A percentile compares a stretch with the other conserved stretches of the same genome.
Evolutionary conservation across 2,113 vertebrate species (phyloP).

Genomic region (Myiagra hebetior): DNA sequence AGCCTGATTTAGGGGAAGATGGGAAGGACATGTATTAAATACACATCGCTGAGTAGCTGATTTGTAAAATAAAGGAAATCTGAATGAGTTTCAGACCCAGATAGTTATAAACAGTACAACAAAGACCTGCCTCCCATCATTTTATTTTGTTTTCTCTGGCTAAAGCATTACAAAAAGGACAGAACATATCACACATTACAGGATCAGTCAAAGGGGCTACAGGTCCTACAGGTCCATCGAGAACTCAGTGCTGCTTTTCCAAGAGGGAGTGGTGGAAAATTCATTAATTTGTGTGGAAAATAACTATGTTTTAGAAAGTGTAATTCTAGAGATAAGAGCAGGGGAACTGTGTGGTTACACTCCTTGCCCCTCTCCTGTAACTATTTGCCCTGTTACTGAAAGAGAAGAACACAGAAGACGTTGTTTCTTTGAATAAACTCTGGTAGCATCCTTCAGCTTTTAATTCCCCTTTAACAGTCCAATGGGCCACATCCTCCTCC

Average conservation of each 20-base stretch:
- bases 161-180: neutral
- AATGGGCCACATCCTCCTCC: neutral
- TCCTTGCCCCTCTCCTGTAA: neutral
- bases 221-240: neutral
- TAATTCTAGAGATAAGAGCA: neutral
- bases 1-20: neutral
- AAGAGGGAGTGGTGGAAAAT: neutral
- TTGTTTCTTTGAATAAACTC: neutral
- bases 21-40: neutral
- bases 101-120: neutral
- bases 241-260: neutral
- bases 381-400: neutral
- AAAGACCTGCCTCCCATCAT: neutral
- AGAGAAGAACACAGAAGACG: neutral
- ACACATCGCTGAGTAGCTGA: neutral
- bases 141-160: neutral
- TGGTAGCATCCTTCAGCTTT: neutral
- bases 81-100: neutral
- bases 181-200: neutral
- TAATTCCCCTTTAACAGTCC: neutral
- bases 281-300: neutral
- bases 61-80: conserved; percentile 3
- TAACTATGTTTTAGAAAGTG: neutral
- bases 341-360: neutral
- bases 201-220: neutral